Base-by-base conservation (phyloP, 1,140 invertebrate species). In the Nomia melanderi region DNA sequence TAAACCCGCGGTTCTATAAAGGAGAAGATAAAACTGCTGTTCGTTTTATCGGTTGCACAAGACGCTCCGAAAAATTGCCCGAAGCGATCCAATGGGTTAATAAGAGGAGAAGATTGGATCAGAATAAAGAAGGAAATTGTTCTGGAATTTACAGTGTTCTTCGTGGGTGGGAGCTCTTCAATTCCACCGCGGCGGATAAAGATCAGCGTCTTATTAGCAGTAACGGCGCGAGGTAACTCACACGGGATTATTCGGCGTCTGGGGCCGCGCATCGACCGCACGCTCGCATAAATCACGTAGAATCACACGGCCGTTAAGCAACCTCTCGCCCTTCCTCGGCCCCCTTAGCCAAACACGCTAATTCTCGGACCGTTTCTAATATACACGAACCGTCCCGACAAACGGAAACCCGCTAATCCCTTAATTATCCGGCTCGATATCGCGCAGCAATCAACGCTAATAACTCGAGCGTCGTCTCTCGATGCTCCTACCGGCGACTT, bases 351-450 rank as follows among this genome's bases (percentile, higher is more conserved):
- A 72, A 72, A 62, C 57, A 50, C 57, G 9, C n/a, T 50, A 72
- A 70, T 70, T 62, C 31, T 23, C 29, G 33, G 57, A 25, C 69
- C 9, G 69, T 57, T 72, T 72, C 69, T 63, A 72, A 72, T 72
- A 62, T 72, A 72, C 60, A 50, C 39, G 54, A 31, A 50, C 39
- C 54, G 39, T 33, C 27, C 39, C 57, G 36, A 50, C 39, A 14
- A 62, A 60, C 57, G 36, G 25, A 59, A 70, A 2, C 36, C 7
- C 53, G 39, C 29, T 72, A 72, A 72, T 72, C 69, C 41, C 39
- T 63, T 72, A 63, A 72, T 72, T 72, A 72, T 62, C 41, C 25
- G 11, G 69, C 69, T 72, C 57, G 69, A 72, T 72, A 72, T 72
- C 57, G 47, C 7, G 39, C n/a, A 41, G 57, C 23, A 72, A 63